phyloP scores from a whole-genome alignment of 1,140 invertebrate species.

The Manduca sexta region DNA sequence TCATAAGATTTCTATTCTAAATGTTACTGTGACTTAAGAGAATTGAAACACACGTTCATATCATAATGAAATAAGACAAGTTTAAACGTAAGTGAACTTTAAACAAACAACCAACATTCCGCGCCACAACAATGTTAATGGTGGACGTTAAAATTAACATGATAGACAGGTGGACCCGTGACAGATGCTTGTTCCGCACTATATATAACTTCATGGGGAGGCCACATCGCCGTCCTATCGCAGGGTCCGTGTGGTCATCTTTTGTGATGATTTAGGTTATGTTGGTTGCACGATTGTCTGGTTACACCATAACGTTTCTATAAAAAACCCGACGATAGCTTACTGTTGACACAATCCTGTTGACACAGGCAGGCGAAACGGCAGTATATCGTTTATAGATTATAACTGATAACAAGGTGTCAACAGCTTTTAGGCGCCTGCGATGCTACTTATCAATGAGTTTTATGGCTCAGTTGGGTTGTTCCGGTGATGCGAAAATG shows the following conservation, averaged over 20 bases:
- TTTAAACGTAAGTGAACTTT: background rate
- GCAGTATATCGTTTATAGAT: constrained; percentile 69
- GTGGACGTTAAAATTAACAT: constrained; percentile 56
- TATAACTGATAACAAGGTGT: constrained; percentile 59
- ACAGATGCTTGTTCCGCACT: constrained; percentile 57
- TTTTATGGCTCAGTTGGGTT: constrained; percentile 21
- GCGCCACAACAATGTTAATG: background rate
- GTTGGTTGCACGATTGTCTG: too few species aligned
- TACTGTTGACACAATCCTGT: constrained; percentile 63
- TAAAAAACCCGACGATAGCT: constrained; percentile 29
- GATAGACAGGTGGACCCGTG: constrained; percentile 62
- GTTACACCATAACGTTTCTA: too few species aligned
- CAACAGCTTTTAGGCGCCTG: constrained; percentile 59
- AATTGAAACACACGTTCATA: too few species aligned
- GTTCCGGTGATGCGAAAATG: constrained; percentile 29
- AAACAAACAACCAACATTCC: background rate
- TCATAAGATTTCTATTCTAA: too few species aligned
- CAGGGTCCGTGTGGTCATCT: constrained; percentile 30
- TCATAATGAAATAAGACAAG: too few species aligned
- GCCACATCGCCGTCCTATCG: constrained; percentile 46
- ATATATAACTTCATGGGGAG: constrained; percentile 23
- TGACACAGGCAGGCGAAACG: constrained; percentile 65
- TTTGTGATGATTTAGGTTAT: too few species aligned
- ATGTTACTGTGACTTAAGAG: too few species aligned
- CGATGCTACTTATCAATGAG: constrained; percentile 45